Evolutionary conservation across 2,797 vertebrate genomes (phyloP), one percentile per base, ranked within the genome.

Genomic region (Amblyraja radiata): DNA sequence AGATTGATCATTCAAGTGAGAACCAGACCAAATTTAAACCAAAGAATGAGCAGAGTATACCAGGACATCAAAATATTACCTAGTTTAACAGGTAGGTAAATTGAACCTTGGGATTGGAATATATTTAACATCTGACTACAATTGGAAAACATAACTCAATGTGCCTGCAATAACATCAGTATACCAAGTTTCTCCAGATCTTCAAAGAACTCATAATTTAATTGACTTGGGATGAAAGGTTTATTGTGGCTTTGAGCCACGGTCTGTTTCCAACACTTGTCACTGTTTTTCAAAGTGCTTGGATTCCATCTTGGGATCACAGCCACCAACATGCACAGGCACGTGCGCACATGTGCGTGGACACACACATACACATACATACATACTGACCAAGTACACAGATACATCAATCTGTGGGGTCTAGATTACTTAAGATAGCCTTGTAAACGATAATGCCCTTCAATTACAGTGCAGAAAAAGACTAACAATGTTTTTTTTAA

Each of bases 231-330:
- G 84, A 68, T 68, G 63, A 88, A 88, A 88, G 63, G 84, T 9
- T 88, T 68, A 68, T 32, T 23, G 9, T 88, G 84, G 84, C 84
- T 68, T 36, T 68, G n/a, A 23, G 84, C 84, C 61, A 88, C 10
- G 63, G 61, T 68, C 63, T 68, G n/a, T 88, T 88, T 88, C 84
- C 84, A 88, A 68, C 63, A 36, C 61, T 68, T 88, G 84, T 88
- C 63, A 88, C 84, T 68, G 16, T 68, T 68, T 68, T 88, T 88
- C 63, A 68, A 88, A 88, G 84, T 65, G 32, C 84, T 88, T 88
- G 84, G 84, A 88, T 63, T 36, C 84, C 84, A 88, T 88, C 84
- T 88, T 88, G 84, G 36, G n/a, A 88, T 36, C n/a, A 65, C 28
- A 36, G 32, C 63, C 32, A 36, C 61, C 74, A 74, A 68, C n/a